phyloP scores from a whole-genome alignment of 2,113 vertebrate genomes.

The Cryptomyrus ogoouensis region DNA sequence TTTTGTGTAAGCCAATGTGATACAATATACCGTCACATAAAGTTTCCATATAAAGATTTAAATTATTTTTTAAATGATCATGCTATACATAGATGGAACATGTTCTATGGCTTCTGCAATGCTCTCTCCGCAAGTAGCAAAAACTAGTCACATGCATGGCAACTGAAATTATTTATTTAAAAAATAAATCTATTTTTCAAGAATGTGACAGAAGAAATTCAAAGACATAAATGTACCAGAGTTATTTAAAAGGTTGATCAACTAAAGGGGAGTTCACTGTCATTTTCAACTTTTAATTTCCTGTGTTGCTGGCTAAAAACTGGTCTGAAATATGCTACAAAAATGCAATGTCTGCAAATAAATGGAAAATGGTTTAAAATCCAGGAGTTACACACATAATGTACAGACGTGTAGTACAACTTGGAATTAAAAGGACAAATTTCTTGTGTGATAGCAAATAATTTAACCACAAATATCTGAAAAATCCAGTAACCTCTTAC shows the following conservation, averaged over 20 bases:
- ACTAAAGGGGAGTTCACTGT: neutral
- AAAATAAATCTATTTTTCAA: neutral
- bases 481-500: constrained; percentile 55
- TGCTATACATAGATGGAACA: neutral
- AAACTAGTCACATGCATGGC: neutral
- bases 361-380: neutral
- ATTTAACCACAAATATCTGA: neutral
- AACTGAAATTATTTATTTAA: neutral
- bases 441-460: neutral
- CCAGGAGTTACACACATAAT: neutral
- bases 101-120: neutral
- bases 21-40: neutral
- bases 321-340: neutral
- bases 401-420: neutral
- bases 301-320: neutral
- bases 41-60: neutral
- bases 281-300: neutral
- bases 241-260: neutral
- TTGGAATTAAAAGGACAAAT: neutral
- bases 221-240: neutral
- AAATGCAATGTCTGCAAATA: neutral
- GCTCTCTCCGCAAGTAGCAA: neutral
- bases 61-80: neutral
- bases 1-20: neutral
- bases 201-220: neutral